Evolutionary conservation across 2,797 vertebrate genomes (phyloP).

Genomic region (Syngnathus rostellatus): DNA sequence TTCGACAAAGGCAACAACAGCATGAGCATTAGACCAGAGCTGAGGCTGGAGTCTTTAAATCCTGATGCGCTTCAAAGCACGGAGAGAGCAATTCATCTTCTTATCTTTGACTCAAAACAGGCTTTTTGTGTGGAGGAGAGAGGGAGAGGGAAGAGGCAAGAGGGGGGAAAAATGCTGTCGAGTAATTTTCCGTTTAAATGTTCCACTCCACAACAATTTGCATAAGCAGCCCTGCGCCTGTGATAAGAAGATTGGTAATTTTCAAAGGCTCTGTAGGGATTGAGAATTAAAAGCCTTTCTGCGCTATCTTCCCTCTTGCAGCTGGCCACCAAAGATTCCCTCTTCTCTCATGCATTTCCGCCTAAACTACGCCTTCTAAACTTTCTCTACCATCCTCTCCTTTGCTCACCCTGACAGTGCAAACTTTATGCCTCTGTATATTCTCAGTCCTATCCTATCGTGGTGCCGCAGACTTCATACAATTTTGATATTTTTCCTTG

Average conservation of each 20-base stretch:
- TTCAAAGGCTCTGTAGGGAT: constrained; percentile 83
- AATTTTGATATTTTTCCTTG: background rate
- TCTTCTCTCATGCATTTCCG: constrained; percentile 70
- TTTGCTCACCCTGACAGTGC: constrained; percentile 39
- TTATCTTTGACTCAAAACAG: constrained; percentile 79
- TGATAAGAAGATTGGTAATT: constrained; percentile 95
- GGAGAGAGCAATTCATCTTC: constrained; percentile 79
- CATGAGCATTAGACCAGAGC: constrained; percentile 67
- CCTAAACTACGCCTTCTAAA: constrained; percentile 73
- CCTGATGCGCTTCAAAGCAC: constrained; percentile 77
- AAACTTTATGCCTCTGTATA: constrained; percentile 22
- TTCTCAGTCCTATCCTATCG: constrained; percentile 24
- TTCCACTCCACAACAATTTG: constrained; percentile 89
- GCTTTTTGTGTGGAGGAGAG: constrained; percentile 74
- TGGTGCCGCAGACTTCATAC: background rate
- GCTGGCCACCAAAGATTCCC: constrained; percentile 79
- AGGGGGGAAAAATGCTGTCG: constrained; percentile 70
- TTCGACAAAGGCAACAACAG: constrained; percentile 70
- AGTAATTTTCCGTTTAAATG: constrained; percentile 88
- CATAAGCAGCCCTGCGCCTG: constrained; percentile 86
- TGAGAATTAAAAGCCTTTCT: constrained; percentile 84
- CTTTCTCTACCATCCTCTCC: constrained; percentile 62
- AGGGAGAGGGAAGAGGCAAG: constrained; percentile 36
- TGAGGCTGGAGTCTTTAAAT: constrained; percentile 75
- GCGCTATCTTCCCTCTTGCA: constrained; percentile 81